Conservation (phyloP, 1,140 invertebrate genomes). For the Halictus rubicundus region DNA sequence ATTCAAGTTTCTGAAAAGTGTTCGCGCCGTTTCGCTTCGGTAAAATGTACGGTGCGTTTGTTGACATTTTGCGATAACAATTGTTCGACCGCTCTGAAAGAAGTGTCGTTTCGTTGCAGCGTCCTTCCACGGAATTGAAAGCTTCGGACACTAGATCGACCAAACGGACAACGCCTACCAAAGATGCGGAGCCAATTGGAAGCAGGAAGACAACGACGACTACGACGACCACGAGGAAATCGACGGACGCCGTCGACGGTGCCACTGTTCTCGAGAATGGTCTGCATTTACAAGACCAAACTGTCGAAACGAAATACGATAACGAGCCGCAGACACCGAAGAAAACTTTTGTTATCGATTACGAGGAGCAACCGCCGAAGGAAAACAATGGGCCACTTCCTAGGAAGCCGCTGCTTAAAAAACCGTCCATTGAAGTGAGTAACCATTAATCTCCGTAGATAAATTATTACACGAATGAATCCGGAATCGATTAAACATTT, state of each 20-base stretch:
- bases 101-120: slow-evolving; percentile 33
- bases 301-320: slow-evolving; percentile 48
- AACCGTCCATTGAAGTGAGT: slow-evolving; percentile 58
- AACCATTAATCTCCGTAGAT: neutral
- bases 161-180: slow-evolving; percentile 35
- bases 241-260: slow-evolving; percentile 48
- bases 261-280: slow-evolving; percentile 35
- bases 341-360: slow-evolving; percentile 59
- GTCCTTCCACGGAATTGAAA: slow-evolving; percentile 45
- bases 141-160: slow-evolving; percentile 48
- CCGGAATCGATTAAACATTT: neutral
- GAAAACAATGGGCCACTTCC: slow-evolving; percentile 35
- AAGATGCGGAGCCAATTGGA: slow-evolving; percentile 45
- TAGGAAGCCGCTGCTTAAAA: slow-evolving; percentile 50
- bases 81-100: neutral
- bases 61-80: neutral
- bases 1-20: too few species aligned
- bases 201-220: slow-evolving; percentile 38
- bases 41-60: too few species aligned
- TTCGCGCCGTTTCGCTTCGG: too few species aligned
- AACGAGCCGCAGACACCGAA: slow-evolving; percentile 41
- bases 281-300: slow-evolving; percentile 40
- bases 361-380: slow-evolving; percentile 57
- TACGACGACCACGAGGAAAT: slow-evolving; percentile 34
- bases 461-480: neutral